phyloP scores from a whole-genome alignment of 2,888 invertebrate genomes.

The Coronaproctus castanopsis region DNA sequence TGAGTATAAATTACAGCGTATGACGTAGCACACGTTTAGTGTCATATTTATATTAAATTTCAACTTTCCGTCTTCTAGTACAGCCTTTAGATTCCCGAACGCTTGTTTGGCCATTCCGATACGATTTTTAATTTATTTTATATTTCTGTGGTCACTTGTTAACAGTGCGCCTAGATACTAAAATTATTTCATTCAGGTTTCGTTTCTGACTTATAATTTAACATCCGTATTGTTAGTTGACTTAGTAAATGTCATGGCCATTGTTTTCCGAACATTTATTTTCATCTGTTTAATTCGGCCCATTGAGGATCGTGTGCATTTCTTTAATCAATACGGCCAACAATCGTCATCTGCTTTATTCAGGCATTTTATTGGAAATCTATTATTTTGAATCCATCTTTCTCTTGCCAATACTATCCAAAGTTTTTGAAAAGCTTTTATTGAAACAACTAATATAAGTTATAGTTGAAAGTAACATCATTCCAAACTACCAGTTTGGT shows the following conservation, averaged over 20 bases:
- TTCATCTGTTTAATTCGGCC: background rate
- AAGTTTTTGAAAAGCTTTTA: too few relatives aligned
- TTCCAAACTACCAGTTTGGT: too few relatives aligned
- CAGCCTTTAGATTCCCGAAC: background rate
- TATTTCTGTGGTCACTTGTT: background rate
- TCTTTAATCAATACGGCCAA: background rate
- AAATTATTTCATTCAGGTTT: background rate
- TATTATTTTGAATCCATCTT: background rate
- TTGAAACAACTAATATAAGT: too few relatives aligned
- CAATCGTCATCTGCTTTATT: background rate
- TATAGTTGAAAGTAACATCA: too few relatives aligned
- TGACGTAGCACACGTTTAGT: background rate
- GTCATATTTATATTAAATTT: background rate
- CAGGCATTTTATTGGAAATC: background rate
- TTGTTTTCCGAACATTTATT: background rate
- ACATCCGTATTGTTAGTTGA: background rate
- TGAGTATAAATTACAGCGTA: too few relatives aligned
- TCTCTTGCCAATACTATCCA: too few relatives aligned
- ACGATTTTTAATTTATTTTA: background rate
- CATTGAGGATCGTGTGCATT: background rate
- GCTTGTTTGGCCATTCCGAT: background rate
- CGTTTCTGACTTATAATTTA: background rate
- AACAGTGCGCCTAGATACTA: background rate
- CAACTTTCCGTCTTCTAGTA: background rate
- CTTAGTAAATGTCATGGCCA: background rate